phyloP scores from a whole-genome alignment of 1,140 invertebrate genomes.

The Parasteatoda tepidariorum region DNA sequence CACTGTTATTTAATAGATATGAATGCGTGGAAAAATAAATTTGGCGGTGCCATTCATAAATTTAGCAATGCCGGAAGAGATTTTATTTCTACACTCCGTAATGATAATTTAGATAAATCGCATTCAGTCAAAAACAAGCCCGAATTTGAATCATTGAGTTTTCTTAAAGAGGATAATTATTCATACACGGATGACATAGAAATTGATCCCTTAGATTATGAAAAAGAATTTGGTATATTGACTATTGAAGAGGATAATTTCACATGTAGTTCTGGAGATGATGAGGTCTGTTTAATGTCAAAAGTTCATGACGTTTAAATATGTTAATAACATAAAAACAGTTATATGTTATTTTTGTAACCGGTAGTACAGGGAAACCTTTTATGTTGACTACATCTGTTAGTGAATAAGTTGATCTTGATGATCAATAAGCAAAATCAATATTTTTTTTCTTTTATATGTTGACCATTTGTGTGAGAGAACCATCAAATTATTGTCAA shows the following conservation, averaged over 20 bases:
- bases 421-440: too few species aligned
- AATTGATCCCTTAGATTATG: constrained; percentile 39
- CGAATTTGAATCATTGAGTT: constrained; percentile 41
- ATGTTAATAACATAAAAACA: background rate
- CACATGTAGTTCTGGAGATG: constrained; percentile 14
- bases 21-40: constrained; percentile 49
- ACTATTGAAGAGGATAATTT: constrained; percentile 52
- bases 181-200: constrained; percentile 16
- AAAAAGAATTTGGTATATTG: constrained; percentile 54
- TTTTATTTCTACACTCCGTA: constrained; percentile 29
- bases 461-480: too few species aligned
- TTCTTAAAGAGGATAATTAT: constrained; percentile 34
- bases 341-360: too few species aligned
- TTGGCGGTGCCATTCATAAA: constrained; percentile 43
- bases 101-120: constrained; percentile 23
- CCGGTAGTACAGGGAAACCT: too few species aligned
- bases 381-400: too few species aligned
- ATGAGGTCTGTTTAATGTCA: constrained; percentile 9
- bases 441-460: too few species aligned
- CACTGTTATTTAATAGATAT: too few species aligned
- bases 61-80: constrained; percentile 31
- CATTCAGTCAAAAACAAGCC: constrained; percentile 18
- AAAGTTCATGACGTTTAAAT: background rate
- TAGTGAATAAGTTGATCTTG: too few species aligned
- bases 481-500: too few species aligned